phyloP scores from a whole-genome alignment of 2,797 vertebrate species.

The Argyrosomus regius region DNA sequence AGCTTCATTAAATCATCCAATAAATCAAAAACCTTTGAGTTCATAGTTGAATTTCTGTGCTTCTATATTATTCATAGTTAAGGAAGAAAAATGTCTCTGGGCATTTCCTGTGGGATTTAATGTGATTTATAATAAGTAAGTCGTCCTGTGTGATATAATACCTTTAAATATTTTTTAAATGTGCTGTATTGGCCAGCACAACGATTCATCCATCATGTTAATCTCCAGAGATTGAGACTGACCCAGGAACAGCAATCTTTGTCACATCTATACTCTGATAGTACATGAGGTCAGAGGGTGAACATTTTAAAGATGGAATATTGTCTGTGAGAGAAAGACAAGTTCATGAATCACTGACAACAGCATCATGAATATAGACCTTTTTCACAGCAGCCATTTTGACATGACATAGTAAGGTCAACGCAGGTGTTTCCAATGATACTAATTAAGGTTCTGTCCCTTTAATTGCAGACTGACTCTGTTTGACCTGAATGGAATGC shows the following conservation, averaged over 20 bases:
- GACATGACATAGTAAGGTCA: no score
- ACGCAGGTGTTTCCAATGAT: no score
- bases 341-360: slow-evolving; percentile 27
- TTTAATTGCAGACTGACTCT: no score
- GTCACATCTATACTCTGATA: background rate
- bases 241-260: slow-evolving; percentile 13
- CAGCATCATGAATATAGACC: background rate
- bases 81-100: no score
- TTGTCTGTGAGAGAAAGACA: background rate
- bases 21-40: background rate
- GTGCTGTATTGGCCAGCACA: background rate
- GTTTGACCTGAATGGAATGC: no score
- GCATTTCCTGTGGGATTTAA: background rate
- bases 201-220: slow-evolving; percentile 11
- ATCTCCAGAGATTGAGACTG: background rate
- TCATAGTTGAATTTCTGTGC: background rate
- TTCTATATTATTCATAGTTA: no score
- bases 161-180: background rate
- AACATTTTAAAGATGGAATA: background rate
- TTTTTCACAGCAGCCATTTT: no score
- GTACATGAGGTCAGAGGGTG: background rate
- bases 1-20: background rate
- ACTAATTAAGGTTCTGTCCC: no score
- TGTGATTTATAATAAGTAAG: background rate
- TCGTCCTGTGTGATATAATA: background rate